A percentile compares a stretch with the other conserved stretches of the same genome.
Evolutionary conservation across 2,797 vertebrate genomes (phyloP).

Genomic region (Buphagus erythrorhynchus): DNA sequence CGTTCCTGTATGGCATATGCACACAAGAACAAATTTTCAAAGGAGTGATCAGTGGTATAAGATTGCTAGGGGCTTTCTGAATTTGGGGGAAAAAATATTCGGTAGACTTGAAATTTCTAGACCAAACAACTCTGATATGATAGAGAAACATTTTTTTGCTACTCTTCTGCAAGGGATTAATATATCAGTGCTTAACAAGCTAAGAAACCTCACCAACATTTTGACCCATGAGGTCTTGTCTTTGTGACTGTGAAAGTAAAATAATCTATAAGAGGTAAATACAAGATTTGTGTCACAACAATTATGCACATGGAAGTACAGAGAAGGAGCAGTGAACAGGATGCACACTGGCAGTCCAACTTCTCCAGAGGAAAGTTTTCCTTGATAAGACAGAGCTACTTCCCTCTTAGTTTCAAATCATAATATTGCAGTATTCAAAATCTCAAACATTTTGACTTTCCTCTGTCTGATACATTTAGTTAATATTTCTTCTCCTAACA

Average conservation of each 20-base stretch:
- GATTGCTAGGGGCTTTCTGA: neutral
- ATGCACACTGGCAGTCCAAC: neutral
- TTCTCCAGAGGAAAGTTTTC: neutral
- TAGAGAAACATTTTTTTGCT: neutral
- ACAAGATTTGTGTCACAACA: neutral
- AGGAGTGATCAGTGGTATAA: neutral
- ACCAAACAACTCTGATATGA: neutral
- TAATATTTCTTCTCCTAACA: neutral
- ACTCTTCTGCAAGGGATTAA: neutral
- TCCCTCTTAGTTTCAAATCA: neutral
- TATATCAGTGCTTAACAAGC: neutral
- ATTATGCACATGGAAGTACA: neutral
- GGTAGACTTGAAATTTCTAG: neutral
- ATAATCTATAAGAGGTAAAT: neutral
- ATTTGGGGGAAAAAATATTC: neutral
- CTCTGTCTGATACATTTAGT: neutral
- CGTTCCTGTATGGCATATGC: neutral
- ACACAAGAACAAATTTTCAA: neutral
- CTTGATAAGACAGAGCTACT: neutral
- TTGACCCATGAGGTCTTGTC: neutral
- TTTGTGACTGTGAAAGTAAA: neutral
- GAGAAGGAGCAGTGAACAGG: neutral
- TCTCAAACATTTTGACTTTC: neutral
- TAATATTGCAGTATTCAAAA: neutral
- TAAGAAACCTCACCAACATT: neutral